phyloP scores from a whole-genome alignment of 2,888 invertebrate genomes.

The Zygogramma bicolorata region DNA sequence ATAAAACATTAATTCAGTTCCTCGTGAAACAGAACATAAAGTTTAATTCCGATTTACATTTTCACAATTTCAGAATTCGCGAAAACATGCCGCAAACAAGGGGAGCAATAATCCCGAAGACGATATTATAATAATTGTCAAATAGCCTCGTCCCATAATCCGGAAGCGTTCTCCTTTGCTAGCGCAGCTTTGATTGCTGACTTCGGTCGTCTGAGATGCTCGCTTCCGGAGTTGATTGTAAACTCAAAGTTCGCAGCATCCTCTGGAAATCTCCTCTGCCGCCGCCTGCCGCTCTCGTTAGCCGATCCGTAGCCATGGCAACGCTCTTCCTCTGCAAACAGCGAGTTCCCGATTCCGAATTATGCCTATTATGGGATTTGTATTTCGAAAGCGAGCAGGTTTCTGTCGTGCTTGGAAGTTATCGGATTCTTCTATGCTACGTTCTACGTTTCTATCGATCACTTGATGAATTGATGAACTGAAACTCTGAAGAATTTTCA shows the following conservation, averaged over 20 bases:
- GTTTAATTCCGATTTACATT: too few relatives aligned
- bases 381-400: conserved; percentile 26
- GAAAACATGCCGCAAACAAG: conserved; percentile 9
- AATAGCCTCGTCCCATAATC: conserved; percentile 52
- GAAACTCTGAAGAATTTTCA: too few relatives aligned
- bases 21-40: too few relatives aligned
- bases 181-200: conserved; percentile 60
- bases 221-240: conserved; percentile 63
- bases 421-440: not conserved
- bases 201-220: conserved; percentile 60
- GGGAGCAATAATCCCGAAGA: conserved; percentile 25
- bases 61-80: too few relatives aligned
- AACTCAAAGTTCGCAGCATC: conserved; percentile 48
- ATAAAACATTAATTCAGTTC: too few relatives aligned
- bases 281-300: conserved; percentile 30
- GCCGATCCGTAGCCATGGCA: conserved; percentile 37
- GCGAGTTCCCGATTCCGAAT: conserved; percentile 31
- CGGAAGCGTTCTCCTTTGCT: conserved; percentile 58
- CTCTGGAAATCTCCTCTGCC: conserved; percentile 12
- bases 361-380: conserved; percentile 42
- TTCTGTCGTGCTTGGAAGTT: not conserved
- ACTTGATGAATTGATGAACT: too few relatives aligned
- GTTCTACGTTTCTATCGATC: too few relatives aligned
- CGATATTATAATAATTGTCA: conserved; percentile 48
- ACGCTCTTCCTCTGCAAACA: conserved; percentile 39